These are phyloP conservation scores for Allacma fusca DNA, from an alignment of 2,888 invertebrate species.

Conservation along the genomic window DNA sequence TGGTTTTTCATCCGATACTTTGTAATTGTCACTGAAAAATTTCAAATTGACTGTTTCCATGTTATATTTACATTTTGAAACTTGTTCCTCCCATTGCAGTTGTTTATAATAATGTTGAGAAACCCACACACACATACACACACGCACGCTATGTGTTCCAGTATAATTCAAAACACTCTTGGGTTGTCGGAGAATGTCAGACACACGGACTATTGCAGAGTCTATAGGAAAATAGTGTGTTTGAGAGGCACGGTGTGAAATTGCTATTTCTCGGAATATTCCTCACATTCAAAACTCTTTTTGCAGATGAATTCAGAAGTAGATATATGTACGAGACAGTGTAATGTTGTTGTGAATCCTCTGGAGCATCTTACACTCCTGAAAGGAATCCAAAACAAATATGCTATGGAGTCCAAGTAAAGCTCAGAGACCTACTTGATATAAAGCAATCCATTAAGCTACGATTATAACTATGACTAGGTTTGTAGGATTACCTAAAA, in stretches of 20 bases:
- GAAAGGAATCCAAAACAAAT: conserved; percentile 20
- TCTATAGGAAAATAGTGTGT: background rate
- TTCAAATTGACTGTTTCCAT: background rate
- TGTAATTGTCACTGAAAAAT: conserved; percentile 1
- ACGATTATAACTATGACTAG: conserved; percentile 28
- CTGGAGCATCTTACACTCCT: background rate
- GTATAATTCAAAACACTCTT: background rate
- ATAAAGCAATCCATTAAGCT: conserved; percentile 43
- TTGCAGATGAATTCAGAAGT: background rate
- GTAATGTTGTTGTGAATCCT: background rate
- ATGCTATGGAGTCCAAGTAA: conserved; percentile 39
- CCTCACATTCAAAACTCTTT: background rate
- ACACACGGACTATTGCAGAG: no score
- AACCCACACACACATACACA: no score
- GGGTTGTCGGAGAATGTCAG: no score
- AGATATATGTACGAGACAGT: background rate
- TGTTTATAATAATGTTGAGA: background rate
- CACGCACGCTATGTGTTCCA: background rate
- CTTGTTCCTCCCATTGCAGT: background rate
- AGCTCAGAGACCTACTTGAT: conserved; percentile 41
- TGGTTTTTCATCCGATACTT: background rate
- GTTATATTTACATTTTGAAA: background rate
- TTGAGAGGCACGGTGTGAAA: background rate
- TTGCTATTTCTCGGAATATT: background rate
- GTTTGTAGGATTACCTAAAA: background rate